Conservation (phyloP, 2,888 invertebrate genomes). For the Lithophane socia region DNA sequence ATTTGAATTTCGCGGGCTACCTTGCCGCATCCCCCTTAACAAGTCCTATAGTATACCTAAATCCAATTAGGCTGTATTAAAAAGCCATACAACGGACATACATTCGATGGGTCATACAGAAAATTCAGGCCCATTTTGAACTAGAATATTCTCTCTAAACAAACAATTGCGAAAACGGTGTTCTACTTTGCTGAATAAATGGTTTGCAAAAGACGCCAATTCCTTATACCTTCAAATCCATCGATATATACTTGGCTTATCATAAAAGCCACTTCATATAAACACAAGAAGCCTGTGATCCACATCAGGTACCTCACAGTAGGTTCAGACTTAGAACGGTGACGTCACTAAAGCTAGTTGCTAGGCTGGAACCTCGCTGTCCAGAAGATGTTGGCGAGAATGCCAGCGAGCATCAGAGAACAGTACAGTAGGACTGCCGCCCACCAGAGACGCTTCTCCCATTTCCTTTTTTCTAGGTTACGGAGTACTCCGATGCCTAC, state of each 20-base stretch:
- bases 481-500: constrained; percentile 96
- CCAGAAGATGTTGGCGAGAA: constrained; percentile 93
- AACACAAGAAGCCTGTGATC: constrained; percentile 39
- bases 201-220: not conserved
- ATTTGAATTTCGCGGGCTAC: too few species aligned
- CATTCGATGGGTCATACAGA: constrained; percentile 12
- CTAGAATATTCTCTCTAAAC: not conserved
- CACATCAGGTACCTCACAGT: constrained; percentile 53
- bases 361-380: constrained; percentile 74
- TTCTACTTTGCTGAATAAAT: not conserved
- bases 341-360: constrained; percentile 26
- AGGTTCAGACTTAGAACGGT: constrained; percentile 50
- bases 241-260: not conserved
- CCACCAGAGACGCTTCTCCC: constrained; percentile 96
- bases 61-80: not conserved
- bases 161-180: not conserved
- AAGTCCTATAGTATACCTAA: not conserved
- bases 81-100: not conserved
- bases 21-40: too few species aligned
- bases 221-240: constrained; percentile 13
- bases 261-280: constrained; percentile 23
- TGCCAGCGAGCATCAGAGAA: constrained; percentile 93
- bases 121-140: not conserved
- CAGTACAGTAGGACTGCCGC: constrained; percentile 93
- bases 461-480: constrained; percentile 94